phyloP scores from a whole-genome alignment of 2,888 invertebrate genomes.

The Lissonota sp. region DNA sequence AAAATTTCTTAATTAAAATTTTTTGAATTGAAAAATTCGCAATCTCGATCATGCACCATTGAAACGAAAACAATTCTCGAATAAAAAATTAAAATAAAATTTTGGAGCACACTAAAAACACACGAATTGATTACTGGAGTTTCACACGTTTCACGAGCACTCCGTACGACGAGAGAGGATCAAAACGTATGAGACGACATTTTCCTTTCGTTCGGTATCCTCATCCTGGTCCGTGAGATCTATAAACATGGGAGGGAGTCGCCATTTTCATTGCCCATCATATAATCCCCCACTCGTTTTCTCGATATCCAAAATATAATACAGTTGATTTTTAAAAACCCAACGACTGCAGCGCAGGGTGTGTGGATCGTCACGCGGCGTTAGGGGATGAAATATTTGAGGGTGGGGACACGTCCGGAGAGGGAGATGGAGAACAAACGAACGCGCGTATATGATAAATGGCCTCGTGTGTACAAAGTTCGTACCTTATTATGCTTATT shows the following conservation, averaged over 20 bases:
- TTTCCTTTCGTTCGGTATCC: not conserved
- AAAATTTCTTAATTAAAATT: no score
- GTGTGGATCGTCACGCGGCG: slow-evolving; percentile 23
- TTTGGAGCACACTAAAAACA: no score
- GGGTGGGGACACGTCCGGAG: slow-evolving; percentile 16
- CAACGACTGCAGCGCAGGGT: slow-evolving; percentile 56
- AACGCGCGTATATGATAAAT: slow-evolving; percentile 22
- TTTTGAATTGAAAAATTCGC: no score
- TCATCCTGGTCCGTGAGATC: not conserved
- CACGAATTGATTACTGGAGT: no score
- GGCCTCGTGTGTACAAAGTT: slow-evolving; percentile 34
- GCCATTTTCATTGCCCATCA: not conserved
- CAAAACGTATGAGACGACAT: no score
- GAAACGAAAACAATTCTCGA: no score
- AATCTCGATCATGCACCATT: no score
- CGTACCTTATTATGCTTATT: slow-evolving; percentile 82
- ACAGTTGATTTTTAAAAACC: slow-evolving; percentile 64
- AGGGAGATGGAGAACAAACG: slow-evolving; percentile 26
- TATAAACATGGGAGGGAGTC: no score
- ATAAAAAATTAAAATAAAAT: no score
- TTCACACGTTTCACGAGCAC: no score
- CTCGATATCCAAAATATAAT: slow-evolving; percentile 32
- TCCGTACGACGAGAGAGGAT: no score
- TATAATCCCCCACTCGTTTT: not conserved
- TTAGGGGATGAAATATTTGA: slow-evolving; percentile 39